These are phyloP conservation scores for Rhyacophila evoluta DNA, from an alignment of 2,888 invertebrate genomes.

Conservation along the genomic window DNA sequence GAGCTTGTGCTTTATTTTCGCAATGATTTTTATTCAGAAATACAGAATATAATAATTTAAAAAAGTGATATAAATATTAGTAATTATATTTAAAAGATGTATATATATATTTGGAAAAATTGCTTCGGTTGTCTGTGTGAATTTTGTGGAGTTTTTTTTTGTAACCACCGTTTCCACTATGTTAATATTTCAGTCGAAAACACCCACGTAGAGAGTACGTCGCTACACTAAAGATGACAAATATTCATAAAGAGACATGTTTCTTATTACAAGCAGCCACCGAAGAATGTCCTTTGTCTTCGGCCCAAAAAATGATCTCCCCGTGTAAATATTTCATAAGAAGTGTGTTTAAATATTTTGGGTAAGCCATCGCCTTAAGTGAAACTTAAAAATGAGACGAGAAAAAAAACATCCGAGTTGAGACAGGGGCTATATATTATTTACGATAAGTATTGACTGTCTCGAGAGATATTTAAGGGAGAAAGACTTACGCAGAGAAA, in stretches of 20 bases:
- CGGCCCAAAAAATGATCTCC: slow-evolving; percentile 35
- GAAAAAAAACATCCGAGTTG: slow-evolving; percentile 6
- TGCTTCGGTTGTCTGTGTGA: too few species aligned
- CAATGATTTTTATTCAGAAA: too few species aligned
- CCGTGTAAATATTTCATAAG: slow-evolving; percentile 42
- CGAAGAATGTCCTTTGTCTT: slow-evolving; percentile 39
- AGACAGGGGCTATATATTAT: slow-evolving; percentile 17
- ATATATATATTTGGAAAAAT: too few species aligned
- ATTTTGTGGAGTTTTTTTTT: too few species aligned
- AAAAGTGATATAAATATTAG: too few species aligned
- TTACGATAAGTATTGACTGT: slow-evolving; percentile 12
- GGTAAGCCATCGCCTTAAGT: slow-evolving; percentile 38
- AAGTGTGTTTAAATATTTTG: slow-evolving; percentile 17
- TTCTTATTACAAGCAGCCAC: slow-evolving; percentile 1
- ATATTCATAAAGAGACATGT: slow-evolving; percentile 22
- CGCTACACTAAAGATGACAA: slow-evolving; percentile 16
- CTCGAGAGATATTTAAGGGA: slow-evolving; percentile 15
- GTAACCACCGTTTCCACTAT: background rate
- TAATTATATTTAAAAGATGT: too few species aligned
- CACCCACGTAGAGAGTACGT: background rate
- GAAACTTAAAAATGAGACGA: slow-evolving; percentile 42
- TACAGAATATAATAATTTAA: too few species aligned
- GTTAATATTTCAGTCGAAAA: background rate
- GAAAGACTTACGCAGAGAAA: background rate
- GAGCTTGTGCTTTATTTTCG: too few species aligned